Percentiles rank a stretch among this genome's conserved stretches.
phyloP scores from a whole-genome alignment of 2,113 vertebrate species.

The Phalacrocorax brasilianus region DNA sequence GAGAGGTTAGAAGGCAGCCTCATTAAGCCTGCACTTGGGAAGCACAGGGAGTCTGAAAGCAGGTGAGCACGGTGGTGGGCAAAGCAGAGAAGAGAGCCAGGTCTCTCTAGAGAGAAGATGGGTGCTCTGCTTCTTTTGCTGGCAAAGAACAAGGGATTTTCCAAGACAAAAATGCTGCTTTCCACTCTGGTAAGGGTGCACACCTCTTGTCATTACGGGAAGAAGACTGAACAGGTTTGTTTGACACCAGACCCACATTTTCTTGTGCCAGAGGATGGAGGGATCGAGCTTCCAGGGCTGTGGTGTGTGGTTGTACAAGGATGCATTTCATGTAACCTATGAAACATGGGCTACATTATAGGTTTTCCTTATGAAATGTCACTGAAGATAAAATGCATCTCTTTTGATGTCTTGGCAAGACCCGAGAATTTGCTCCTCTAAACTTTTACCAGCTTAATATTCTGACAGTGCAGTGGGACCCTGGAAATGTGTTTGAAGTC shows the following conservation, averaged over 20 bases:
- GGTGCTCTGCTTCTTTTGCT: neutral
- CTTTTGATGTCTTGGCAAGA: neutral
- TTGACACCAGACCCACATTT: neutral
- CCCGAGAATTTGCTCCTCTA: neutral
- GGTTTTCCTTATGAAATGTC: fast-evolving
- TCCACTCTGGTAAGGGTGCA: neutral
- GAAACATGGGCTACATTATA: too few species aligned
- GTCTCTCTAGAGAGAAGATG: neutral
- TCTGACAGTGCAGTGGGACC: neutral
- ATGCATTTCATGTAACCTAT: neutral
- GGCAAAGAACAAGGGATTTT: neutral
- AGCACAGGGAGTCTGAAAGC: neutral
- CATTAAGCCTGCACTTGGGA: neutral
- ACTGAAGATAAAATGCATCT: neutral
- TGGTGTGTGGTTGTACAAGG: neutral
- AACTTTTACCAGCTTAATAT: neutral
- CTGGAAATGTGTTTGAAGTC: neutral
- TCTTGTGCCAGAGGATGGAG: neutral
- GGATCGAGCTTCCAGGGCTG: fast-evolving
- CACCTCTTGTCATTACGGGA: neutral
- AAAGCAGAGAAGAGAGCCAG: neutral
- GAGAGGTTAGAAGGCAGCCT: neutral
- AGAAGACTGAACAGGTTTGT: neutral
- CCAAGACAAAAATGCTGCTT: neutral
- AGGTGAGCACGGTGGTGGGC: fast-evolving